Base-by-base conservation (phyloP, 2,888 invertebrate species). In the Matsumyia berberina region DNA sequence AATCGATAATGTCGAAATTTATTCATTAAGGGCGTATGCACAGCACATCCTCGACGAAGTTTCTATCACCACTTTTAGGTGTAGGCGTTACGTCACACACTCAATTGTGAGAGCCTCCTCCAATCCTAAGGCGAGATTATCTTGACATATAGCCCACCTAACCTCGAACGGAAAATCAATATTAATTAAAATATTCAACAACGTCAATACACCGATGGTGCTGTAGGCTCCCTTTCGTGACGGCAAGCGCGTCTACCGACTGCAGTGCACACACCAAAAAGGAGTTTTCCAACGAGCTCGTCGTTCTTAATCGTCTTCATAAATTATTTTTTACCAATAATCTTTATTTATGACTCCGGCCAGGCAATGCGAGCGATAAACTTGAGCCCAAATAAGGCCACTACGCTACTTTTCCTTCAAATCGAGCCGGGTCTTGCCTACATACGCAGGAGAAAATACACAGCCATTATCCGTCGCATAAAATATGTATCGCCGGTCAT, bases 281-380 rank as follows among this genome's bases (percentile, higher is more conserved):
- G 60, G 51, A 72, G 44, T 57, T 31, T 24, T 24, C 1, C 24
- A 24, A 24, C 24, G 7, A 24, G 42, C 44, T 46, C 24, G n/a
- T 62, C 39, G 46, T 58, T 64, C 77, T 62, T 83, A 73, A 83
- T 78, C 60, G 79, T 53, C n/a, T 49, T 74, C 62, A 85, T 85
- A 79, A 73, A 85, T 85, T 62, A 85, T 70, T 78, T n/a, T 79
- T 79, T 79, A 62, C 62, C 79, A 79, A 83, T 83, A 83, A 83
- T 83, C 83, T 79, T 79, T 83, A 79, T 83, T 83, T 83, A 83
- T 83, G 73, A 74, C 73, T 73, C 49, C 42, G 29, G 55, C 51
- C n/a, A 24, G 67, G 73, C 62, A 42, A 62, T 24, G 4, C 35
- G 73, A 67, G 67, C 72, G 73, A 55, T 83, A 83, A 83, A 83